Percentiles rank a stretch among this genome's conserved stretches.
Evolutionary conservation across 30 jellyfish, hydroid and myxozoan genomes (phyloP).

Genomic region (Mastigias papua): DNA sequence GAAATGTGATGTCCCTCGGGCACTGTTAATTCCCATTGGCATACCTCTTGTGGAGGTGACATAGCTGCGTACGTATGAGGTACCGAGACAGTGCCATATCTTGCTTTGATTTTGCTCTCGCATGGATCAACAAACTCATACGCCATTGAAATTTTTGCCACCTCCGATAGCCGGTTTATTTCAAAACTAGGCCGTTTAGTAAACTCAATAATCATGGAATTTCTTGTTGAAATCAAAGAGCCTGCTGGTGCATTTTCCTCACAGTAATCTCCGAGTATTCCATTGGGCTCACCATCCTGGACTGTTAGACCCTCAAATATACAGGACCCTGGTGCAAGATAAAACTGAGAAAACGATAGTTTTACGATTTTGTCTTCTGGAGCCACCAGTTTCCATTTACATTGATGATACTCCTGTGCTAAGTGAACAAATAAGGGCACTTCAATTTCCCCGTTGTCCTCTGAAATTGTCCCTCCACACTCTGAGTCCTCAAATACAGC

Average conservation of each 20-base stretch:
- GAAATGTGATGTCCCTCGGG: slow-evolving; percentile 66
- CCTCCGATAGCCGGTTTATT: neutral
- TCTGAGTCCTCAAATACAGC: slow-evolving; percentile 84
- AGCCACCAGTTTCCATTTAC: slow-evolving; percentile 77
- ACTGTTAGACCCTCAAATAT: slow-evolving; percentile 64
- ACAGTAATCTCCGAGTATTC: slow-evolving; percentile 81
- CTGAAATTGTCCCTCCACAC: slow-evolving; percentile 75
- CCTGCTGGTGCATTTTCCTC: slow-evolving; percentile 93
- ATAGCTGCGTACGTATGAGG: slow-evolving; percentile 23
- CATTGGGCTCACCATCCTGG: slow-evolving; percentile 70
- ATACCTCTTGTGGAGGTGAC: slow-evolving; percentile 14
- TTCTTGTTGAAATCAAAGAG: slow-evolving; percentile 43
- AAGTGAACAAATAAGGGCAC: slow-evolving; percentile 81
- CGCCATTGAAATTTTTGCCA: slow-evolving; percentile 65
- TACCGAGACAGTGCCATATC: slow-evolving; percentile 74
- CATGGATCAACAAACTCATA: slow-evolving; percentile 67
- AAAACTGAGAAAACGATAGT: slow-evolving; percentile 72
- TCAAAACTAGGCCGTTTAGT: slow-evolving; percentile 71
- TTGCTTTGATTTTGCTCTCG: slow-evolving; percentile 67
- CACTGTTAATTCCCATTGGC: slow-evolving; percentile 83
- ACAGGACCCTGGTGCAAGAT: slow-evolving; percentile 88
- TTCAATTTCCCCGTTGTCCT: slow-evolving; percentile 57
- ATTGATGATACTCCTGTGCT: slow-evolving; percentile 54
- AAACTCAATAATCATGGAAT: slow-evolving; percentile 57
- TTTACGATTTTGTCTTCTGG: slow-evolving; percentile 46